Base-by-base conservation (phyloP, 1,140 invertebrate genomes). In the Trichonephila inaurata region DNA sequence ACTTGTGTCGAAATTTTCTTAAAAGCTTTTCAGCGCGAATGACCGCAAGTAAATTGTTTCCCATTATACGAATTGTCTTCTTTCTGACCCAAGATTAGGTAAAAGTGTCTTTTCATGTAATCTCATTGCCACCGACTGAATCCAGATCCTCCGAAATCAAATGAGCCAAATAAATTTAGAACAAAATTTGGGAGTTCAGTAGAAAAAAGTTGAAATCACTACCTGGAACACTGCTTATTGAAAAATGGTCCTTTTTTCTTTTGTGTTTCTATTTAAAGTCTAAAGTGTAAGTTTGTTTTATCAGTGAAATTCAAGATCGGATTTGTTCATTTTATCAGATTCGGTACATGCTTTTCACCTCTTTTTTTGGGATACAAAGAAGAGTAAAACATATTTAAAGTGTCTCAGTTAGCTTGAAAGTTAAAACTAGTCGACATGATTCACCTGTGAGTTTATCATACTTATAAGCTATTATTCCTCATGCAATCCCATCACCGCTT, bases 1-100 rank as follows among this genome's bases (percentile, higher is more conserved):
- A 88, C 66, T 89, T 81, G 85, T 24, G 66, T 64, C 62, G 86
- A 93, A 93, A 93, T 93, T 93, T 93, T 93, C 92, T 93, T 93
- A 93, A 93, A 93, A 93, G 92, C 92, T 88, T 93, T 89, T 88
- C 92, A 89, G 28, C 51, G 86, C 85, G 85, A 93, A 93, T 89
- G 85, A 93, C 92, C 92, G 69, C 85, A 93, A 85, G 92, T 93
- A 88, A 87, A 93, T 93, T 81, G 92, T 62, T 81, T 89, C 28
- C 92, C 92, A 93, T 93, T 93, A 93, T 88, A 77, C 64, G 83
- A 72, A 87, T 69, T 87, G 91, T 87, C 91, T 87, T 92, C 61
- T 51, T 18, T 44, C 60, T 72, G 86, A 61, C 86, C 92, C 58
- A 89, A 93, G 92, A 93, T 93, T 93, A 93, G 69, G 86, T 60